phyloP scores from a whole-genome alignment of 2,113 vertebrate species.

The Canis aureus region DNA sequence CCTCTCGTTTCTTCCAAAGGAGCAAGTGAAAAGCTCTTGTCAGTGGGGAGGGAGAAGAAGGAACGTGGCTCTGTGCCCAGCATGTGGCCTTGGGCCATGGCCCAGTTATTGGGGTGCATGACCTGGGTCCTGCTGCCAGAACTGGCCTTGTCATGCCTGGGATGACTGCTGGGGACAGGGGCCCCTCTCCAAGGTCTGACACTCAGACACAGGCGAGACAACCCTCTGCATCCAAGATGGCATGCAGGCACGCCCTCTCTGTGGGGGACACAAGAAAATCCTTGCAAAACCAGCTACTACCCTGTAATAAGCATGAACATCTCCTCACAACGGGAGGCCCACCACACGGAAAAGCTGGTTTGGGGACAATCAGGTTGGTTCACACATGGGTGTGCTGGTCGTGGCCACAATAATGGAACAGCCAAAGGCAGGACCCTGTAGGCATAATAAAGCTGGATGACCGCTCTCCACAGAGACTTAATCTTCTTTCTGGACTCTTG shows the following conservation, averaged over 20 bases:
- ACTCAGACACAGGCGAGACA: background rate
- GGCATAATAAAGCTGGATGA: background rate
- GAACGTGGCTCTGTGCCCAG: background rate
- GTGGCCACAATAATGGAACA: accelerated
- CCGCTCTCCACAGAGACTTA: background rate
- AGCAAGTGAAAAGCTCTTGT: background rate
- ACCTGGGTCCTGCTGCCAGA: background rate
- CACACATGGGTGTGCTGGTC: no score
- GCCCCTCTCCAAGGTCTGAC: background rate
- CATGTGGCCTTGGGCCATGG: background rate
- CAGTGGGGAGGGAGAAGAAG: background rate
- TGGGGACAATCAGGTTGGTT: background rate
- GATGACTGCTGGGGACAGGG: background rate
- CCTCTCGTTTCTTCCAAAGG: background rate
- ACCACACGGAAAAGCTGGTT: background rate
- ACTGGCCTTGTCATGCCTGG: background rate
- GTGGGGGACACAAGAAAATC: background rate
- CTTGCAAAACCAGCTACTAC: background rate
- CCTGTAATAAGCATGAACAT: background rate
- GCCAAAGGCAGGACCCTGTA: background rate
- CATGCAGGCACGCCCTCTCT: background rate
- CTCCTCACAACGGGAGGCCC: background rate
- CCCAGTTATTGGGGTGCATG: background rate
- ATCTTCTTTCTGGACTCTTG: background rate
- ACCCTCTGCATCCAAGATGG: background rate